phyloP scores from a whole-genome alignment of 2,113 vertebrate species.

The Gambusia holbrooki region DNA sequence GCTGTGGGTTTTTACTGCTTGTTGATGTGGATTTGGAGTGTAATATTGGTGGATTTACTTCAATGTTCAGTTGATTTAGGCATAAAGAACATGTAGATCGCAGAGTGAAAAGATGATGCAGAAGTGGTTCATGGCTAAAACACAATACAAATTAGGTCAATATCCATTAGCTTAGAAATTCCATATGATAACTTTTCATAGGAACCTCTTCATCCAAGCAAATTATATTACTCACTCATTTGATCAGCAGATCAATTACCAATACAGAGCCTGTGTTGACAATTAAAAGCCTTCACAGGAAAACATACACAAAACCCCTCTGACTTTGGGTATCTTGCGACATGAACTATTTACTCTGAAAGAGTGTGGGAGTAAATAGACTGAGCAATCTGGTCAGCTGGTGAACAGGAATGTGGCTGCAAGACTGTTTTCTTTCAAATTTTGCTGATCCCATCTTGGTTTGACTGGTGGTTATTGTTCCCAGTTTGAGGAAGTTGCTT shows the following conservation, averaged over 20 bases:
- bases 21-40: no score
- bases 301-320: constrained; percentile 16
- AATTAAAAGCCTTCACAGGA: constrained; percentile 11
- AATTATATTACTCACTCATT: background rate
- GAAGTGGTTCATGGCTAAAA: no score
- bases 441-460: constrained; percentile 11
- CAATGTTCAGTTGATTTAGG: no score
- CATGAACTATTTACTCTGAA: constrained; percentile 24
- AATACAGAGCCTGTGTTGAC: background rate
- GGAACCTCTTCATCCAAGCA: no score
- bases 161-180: no score
- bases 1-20: no score
- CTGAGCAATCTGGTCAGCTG: constrained; percentile 47
- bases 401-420: constrained; percentile 49
- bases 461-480: constrained; percentile 50
- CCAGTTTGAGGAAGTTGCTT: constrained; percentile 1
- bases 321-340: constrained; percentile 18
- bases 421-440: constrained; percentile 37
- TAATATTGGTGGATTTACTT: no score
- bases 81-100: no score
- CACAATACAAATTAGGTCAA: no score
- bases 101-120: no score
- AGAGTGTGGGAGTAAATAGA: constrained; percentile 48
- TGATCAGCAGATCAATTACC: background rate
- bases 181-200: no score